Evolutionary conservation across 1,140 invertebrate species (phyloP), one percentile per base, ranked within the genome.

Genomic region (Laupala kohalensis): DNA sequence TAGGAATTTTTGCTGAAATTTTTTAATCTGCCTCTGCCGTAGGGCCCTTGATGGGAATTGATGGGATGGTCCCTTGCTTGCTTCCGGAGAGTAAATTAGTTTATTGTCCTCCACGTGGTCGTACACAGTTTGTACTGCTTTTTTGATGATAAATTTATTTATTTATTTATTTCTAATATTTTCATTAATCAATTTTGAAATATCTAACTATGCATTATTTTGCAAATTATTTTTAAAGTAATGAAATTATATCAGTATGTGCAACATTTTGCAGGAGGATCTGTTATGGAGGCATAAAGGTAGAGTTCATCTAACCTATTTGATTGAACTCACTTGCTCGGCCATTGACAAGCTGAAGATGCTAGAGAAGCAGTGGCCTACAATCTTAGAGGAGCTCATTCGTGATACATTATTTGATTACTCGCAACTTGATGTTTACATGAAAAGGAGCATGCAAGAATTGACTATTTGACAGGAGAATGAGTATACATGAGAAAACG

Each of bases 331-430:
- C 73, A 89, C 90, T 12, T 85, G 88, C 73, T 87, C 88, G 74
- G 89, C 91, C 0, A 86, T 92, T 66, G 85, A 89, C 75, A 91
- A 93, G 77, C 78, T 93, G 64, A 84, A 88, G 74, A 80, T 87
- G 68, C 80, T 94, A 25, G 89, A 92, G 76, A 79, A 85, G 15
- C 82, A 89, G 74, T 93, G 92, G 92, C 87, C 89, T 25, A 82
- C 81, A 63, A 86, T 93, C 76, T 82, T 94, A 23, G 80, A 87
- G 25, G 89, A 92, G 76, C 86, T 92, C 77, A 86, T 93, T 73
- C 84, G 86, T 74, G 87, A 90, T 72, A 90, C 90, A 6, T 79
- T 94, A 37, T 81, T 85, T 25, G 91, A 93, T 79, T 93, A 90
- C 77, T 86, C 88, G 9, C 84, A 93, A 73, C 84, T 93, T 80